A percentile compares a stretch with the other conserved stretches of the same genome.
These are phyloP conservation scores for Syngnathoides biaculeatus DNA, from an alignment of 2,113 vertebrate genomes.

Conservation along the genomic window DNA sequence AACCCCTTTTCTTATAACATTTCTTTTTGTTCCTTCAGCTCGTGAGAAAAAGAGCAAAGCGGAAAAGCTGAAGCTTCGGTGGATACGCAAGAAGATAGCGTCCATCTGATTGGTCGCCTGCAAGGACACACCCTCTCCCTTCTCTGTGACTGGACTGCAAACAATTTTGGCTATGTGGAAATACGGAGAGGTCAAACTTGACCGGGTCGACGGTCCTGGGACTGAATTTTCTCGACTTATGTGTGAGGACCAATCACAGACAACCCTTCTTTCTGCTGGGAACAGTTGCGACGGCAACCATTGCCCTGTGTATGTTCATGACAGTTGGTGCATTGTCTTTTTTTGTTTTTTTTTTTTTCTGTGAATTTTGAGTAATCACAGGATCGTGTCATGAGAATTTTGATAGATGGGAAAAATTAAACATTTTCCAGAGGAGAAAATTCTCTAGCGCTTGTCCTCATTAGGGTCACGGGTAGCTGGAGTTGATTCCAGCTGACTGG, in stretches of 20 bases:
- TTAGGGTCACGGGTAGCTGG: background rate
- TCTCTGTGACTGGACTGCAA: background rate
- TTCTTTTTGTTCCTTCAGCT: conserved; percentile 58
- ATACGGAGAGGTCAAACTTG: background rate
- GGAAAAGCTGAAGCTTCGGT: conserved; percentile 75
- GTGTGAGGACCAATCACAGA: background rate
- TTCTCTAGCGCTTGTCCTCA: background rate
- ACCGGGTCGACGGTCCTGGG: background rate
- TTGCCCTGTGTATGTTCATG: background rate
- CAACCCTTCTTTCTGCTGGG: background rate
- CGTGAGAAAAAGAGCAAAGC: conserved; percentile 76
- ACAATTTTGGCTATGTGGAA: background rate
- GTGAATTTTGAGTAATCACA: background rate
- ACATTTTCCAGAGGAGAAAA: background rate
- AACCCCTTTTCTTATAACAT: background rate
- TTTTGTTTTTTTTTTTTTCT: background rate
- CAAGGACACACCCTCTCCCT: background rate
- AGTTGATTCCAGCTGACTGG: too few species aligned
- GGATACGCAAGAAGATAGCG: conserved; percentile 68
- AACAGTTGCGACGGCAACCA: background rate
- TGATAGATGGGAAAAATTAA: background rate
- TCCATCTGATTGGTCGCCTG: conserved; percentile 20
- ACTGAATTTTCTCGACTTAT: background rate
- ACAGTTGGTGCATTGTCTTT: background rate
- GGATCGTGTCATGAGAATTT: background rate